Evolutionary conservation across 2,113 vertebrate species (phyloP), one percentile per base, ranked within the genome.

Genomic region (Notarius lentiginosus): DNA sequence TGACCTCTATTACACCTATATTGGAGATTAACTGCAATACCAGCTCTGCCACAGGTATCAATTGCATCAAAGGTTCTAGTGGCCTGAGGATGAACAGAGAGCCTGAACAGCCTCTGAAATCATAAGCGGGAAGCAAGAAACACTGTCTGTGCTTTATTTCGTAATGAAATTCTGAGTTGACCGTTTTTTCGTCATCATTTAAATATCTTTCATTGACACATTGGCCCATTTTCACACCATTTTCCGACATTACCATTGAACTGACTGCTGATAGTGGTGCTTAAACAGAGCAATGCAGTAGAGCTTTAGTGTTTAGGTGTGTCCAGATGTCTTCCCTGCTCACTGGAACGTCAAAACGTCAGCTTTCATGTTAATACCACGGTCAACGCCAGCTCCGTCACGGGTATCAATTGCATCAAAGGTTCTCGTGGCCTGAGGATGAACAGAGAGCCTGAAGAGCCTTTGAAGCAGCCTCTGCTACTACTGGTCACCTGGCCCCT

Each of bases 401-500:
- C 82, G 63, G 84, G 68, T 88, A 90, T 92, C 91, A 66, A 77
- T 87, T 84, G 79, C 89, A 87, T 90, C 87, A 68, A 76, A 72
- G 84, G 82, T 61, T 82, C 68, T 82, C 82, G 68, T 84, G 89
- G 91, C 91, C 83, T 61, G 75, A 87, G 87, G 85, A 85, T 55
- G 75, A 91, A 86, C 10, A 20, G 14, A 63, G 60, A 84, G 34
- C 34, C 7, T 47, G 58, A 47, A 72, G 27, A 65, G 82, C 86
- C n/a, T 87, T 47, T 20, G 55, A 55, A 87, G 41, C 41, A 41
- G 41, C 41, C 2, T 41, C 41, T 41, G 41, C 41, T 41, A 41
- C 41, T 41, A 41, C 41, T 41, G 4, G 41, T 41, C 41, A 41
- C 41, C 41, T 41, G 41, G 41, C 41, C 41, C 41, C 41, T 41